phyloP scores from a whole-genome alignment of 2,113 vertebrate genomes.

The Noctilio leporinus region DNA sequence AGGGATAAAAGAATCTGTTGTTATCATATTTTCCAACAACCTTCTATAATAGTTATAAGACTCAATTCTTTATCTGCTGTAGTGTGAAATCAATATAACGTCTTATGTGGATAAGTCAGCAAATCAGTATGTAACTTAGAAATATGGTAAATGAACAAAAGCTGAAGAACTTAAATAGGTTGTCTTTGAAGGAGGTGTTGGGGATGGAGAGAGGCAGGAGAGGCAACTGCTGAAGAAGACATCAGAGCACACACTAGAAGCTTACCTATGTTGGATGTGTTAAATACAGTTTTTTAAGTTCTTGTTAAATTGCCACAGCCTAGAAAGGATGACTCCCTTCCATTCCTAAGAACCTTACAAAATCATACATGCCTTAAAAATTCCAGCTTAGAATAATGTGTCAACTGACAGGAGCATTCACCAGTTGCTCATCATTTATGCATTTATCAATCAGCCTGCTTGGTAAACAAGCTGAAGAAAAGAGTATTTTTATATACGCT shows the following conservation, averaged over 20 bases:
- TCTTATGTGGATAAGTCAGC: background rate
- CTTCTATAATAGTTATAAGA: background rate
- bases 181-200: background rate
- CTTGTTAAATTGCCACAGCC: background rate
- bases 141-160: background rate
- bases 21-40: background rate
- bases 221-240: background rate
- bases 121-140: background rate
- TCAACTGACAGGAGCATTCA: background rate
- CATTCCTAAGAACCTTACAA: background rate
- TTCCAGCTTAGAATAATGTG: background rate
- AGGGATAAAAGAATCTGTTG: background rate
- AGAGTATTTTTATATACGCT: background rate
- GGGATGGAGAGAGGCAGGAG: background rate
- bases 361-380: background rate
- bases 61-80: background rate
- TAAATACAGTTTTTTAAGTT: background rate
- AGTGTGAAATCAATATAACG: background rate
- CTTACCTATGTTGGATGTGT: background rate
- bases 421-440: background rate
- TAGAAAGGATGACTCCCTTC: background rate
- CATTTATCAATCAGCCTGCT: background rate
- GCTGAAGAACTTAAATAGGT: background rate
- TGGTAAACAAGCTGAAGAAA: background rate
- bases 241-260: background rate